A percentile compares a stretch with the other conserved stretches of the same genome.
These are phyloP conservation scores for Chlorodrepanis virens DNA, from an alignment of 2,113 vertebrate genomes.

Conservation along the genomic window DNA sequence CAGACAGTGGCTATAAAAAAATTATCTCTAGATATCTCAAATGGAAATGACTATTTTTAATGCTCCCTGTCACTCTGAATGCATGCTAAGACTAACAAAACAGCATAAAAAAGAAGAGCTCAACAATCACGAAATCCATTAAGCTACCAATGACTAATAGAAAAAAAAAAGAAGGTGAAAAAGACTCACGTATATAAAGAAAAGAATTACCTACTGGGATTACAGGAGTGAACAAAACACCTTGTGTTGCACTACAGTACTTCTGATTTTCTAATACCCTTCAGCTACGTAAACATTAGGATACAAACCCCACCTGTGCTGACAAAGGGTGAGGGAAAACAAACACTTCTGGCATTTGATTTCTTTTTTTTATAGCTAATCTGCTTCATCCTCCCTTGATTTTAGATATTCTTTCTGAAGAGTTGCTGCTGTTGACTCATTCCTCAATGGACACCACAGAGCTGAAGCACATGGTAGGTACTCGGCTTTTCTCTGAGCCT, in stretches of 20 bases:
- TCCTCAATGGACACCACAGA: neutral
- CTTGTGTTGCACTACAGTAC: neutral
- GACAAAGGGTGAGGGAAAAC: neutral
- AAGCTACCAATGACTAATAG: neutral
- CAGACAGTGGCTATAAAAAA: constrained; percentile 35
- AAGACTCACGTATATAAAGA: neutral
- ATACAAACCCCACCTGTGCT: neutral
- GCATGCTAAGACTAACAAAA: constrained; percentile 23
- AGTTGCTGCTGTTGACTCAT: neutral
- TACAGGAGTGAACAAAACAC: neutral
- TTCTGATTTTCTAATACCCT: constrained; percentile 1
- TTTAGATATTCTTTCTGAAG: neutral
- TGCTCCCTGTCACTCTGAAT: neutral
- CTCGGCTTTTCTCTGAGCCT: neutral
- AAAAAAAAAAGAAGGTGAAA: neutral
- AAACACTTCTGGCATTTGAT: neutral
- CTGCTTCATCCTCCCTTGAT: neutral
- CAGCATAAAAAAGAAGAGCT: constrained; percentile 6
- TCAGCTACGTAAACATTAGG: neutral
- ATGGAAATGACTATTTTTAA: constrained; percentile 38
- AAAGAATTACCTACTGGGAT: neutral
- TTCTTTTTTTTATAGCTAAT: neutral
- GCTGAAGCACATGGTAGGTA: neutral
- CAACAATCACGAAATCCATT: constrained; percentile 35
- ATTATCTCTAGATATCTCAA: neutral